phyloP scores from a whole-genome alignment of 2,113 vertebrate species.

The Cyphomyrus discorhynchus region DNA sequence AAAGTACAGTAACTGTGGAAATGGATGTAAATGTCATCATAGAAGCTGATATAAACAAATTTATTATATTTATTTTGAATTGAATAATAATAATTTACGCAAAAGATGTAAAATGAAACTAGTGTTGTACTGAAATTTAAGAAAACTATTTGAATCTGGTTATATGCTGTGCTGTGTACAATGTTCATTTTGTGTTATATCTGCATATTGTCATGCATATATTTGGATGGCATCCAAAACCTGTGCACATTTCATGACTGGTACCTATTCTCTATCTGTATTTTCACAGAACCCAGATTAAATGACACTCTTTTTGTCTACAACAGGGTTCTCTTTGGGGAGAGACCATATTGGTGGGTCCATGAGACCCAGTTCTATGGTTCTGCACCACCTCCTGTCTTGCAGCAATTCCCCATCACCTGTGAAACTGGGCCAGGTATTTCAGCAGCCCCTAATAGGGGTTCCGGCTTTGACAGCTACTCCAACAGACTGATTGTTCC shows the following conservation, averaged over 20 bases:
- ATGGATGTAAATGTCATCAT: not conserved
- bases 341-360: slow-evolving; percentile 73
- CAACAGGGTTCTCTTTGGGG: slow-evolving; percentile 63
- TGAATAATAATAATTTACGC: not conserved
- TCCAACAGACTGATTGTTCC: not conserved
- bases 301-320: not conserved
- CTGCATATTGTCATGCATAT: not conserved
- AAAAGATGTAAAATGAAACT: not conserved
- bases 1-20: not conserved
- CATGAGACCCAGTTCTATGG: slow-evolving; percentile 65
- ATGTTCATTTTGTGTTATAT: not conserved
- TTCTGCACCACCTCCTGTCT: slow-evolving; percentile 36
- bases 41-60: not conserved
- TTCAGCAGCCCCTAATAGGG: not conserved
- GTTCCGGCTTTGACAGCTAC: not conserved
- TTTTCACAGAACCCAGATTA: not conserved
- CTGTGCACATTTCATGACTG: not conserved
- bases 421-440: slow-evolving; percentile 73
- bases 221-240: not conserved
- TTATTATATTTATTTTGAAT: not conserved
- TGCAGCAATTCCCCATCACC: slow-evolving; percentile 65
- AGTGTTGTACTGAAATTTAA: not conserved
- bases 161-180: not conserved
- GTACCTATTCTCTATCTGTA: not conserved
- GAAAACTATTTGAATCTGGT: not conserved